Conservation (phyloP, 2,888 invertebrate species). For the Nomada ruficornis region DNA sequence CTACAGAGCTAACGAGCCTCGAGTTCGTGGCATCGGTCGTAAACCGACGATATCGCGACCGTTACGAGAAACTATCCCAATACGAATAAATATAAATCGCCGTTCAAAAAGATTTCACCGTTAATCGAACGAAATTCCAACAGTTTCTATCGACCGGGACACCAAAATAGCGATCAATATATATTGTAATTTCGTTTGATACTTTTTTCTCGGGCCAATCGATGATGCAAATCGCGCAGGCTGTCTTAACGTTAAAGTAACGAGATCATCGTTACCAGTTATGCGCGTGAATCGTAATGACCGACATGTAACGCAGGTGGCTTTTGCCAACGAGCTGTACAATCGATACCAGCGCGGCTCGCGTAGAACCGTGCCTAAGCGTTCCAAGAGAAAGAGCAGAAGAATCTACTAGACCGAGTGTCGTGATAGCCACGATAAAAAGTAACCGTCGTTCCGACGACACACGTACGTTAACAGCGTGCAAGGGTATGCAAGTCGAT, state of each 20-base stretch:
- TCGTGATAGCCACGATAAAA: neutral
- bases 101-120: constrained; percentile 35
- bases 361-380: constrained; percentile 6
- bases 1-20: constrained; percentile 13
- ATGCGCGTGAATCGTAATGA: constrained; percentile 17
- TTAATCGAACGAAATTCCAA: constrained; percentile 20
- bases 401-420: neutral
- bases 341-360: constrained; percentile 48
- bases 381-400: neutral
- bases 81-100: no score
- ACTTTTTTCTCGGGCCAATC: neutral
- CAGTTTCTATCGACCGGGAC: neutral
- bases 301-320: constrained; percentile 29
- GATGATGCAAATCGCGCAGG: neutral
- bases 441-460: neutral
- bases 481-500: neutral
- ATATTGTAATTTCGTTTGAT: no score
- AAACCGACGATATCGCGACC: constrained; percentile 28
- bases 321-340: constrained; percentile 26
- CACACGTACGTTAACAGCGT: neutral
- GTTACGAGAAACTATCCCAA: neutral
- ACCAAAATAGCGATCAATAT: neutral
- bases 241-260: constrained; percentile 1
- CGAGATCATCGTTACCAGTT: neutral
- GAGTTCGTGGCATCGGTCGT: constrained; percentile 15